A percentile compares a stretch with the other conserved stretches of the same genome.
Conservation (phyloP, 1,140 invertebrate genomes). For the Megathymus violae region DNA sequence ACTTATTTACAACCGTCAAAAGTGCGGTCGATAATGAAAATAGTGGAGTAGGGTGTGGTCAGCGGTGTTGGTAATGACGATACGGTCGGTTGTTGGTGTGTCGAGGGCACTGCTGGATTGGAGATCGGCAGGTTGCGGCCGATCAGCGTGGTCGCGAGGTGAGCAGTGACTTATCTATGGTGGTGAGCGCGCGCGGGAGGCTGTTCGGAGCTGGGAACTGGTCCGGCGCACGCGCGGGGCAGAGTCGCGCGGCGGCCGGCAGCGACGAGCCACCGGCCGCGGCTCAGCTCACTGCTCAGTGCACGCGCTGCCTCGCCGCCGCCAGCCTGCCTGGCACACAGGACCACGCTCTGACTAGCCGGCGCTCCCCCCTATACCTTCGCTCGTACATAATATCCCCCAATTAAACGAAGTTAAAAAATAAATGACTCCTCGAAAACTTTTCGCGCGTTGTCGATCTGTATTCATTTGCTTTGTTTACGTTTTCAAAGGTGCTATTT, state of each 20-base stretch:
- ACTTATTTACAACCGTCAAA: slow-evolving; percentile 51
- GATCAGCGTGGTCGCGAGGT: slow-evolving; percentile 16
- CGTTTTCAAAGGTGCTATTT: slow-evolving; percentile 59
- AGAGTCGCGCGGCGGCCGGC: slow-evolving; percentile 68
- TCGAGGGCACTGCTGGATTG: slow-evolving; percentile 15
- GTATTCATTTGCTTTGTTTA: slow-evolving; percentile 48
- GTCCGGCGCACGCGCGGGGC: slow-evolving; percentile 78
- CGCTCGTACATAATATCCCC: slow-evolving; percentile 34
- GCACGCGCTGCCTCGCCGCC: slow-evolving; percentile 70
- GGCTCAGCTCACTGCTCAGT: slow-evolving; percentile 62
- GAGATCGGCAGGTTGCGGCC: slow-evolving; percentile 36
- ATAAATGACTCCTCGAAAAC: slow-evolving; percentile 39
- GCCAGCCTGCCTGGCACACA: slow-evolving; percentile 62
- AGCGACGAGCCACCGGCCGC: slow-evolving; percentile 53
- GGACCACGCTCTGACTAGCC: slow-evolving; percentile 45
- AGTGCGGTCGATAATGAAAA: slow-evolving; percentile 47
- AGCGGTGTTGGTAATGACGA: slow-evolving; percentile 28
- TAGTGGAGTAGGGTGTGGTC: slow-evolving; percentile 48
- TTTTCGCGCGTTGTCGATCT: slow-evolving; percentile 48
- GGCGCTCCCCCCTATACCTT: slow-evolving; percentile 35
- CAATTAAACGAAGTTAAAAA: slow-evolving; percentile 35
- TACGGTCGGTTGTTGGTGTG: too few relatives aligned
- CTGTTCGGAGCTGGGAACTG: slow-evolving; percentile 67
- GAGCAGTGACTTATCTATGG: background rate
- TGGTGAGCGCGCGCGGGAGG: slow-evolving; percentile 55